These are phyloP conservation scores for Cyclina sinensis DNA, from an alignment of 1,140 invertebrate species.

Conservation along the genomic window DNA sequence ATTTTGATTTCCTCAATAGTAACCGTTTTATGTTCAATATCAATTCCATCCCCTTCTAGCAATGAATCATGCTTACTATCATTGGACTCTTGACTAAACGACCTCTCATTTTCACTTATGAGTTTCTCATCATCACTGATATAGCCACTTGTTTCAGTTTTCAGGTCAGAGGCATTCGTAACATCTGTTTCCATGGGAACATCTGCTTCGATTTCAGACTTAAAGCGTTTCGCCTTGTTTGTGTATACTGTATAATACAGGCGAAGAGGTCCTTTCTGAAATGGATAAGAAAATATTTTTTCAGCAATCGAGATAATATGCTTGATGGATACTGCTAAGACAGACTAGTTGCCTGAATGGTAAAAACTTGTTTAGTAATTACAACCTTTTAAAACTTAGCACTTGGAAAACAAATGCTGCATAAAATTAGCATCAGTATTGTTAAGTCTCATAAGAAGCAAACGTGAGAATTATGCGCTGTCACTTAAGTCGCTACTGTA, in stretches of 20 bases:
- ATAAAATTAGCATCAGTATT: too few relatives aligned
- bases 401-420: too few relatives aligned
- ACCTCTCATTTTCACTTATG: constrained; percentile 37
- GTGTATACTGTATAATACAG: constrained; percentile 76
- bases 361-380: too few relatives aligned
- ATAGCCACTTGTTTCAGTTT: constrained; percentile 62
- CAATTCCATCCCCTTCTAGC: constrained; percentile 44
- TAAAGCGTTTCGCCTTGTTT: constrained; percentile 67
- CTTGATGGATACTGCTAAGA: too few relatives aligned
- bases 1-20: constrained; percentile 13
- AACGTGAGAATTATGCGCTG: too few relatives aligned
- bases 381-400: too few relatives aligned
- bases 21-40: constrained; percentile 29
- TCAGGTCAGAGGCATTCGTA: constrained; percentile 49
- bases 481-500: too few relatives aligned
- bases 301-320: too few relatives aligned
- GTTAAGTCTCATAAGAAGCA: too few relatives aligned
- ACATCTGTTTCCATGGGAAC: constrained; percentile 45
- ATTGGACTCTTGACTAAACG: constrained; percentile 4
- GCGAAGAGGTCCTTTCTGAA: constrained; percentile 77
- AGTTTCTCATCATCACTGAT: constrained; percentile 22
- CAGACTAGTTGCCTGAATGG: too few relatives aligned
- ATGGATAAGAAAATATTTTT: constrained; percentile 2
- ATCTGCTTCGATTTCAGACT: constrained; percentile 15
- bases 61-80: constrained; percentile 47